Evolutionary conservation across 2,797 vertebrate genomes (phyloP), one percentile per base, ranked within the genome.

Genomic region (Oophaga sylvatica): DNA sequence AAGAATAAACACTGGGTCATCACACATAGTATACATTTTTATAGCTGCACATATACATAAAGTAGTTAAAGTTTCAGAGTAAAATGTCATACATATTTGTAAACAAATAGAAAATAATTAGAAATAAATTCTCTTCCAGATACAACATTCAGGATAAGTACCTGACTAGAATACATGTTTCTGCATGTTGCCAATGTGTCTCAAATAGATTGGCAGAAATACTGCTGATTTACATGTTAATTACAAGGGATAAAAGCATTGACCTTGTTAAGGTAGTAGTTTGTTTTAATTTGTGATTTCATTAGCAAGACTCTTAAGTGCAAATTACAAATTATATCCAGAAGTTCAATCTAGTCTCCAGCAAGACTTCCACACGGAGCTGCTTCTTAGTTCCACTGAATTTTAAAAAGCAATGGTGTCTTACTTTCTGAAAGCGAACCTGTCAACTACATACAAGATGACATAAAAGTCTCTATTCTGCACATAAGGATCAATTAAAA

Each of bases 221-320:
- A 57, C 67, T 65, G 65, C 70, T 75, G 77, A 85, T 81, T 86
- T 86, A 80, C 62, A 85, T 89, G 84, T 85, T 89, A 85, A 89
- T 89, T 89, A 86, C 80, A 56, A 75, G 59, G 56, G 83, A 80
- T 88, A 75, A 89, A 75, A 84, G 75, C 78, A 85, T 57, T 85
- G 83, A 63, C 87, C 83, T 81, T 85, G 83, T 81, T 81, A 89
- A 78, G 78, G 45, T 70, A 89, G 70, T 82, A 81, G 80, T 89
- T 89, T 89, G 60, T 89, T 89, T 86, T 89, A 85, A 89, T 89
- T 81, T 86, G 59, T 75, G 62, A 29, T 85, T 89, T 89, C 78
- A 89, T 89, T 89, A 89, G 79, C 87, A 81, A 85, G 71, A 57
- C 80, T 85, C 60, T 86, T 62, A 89, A 77, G 87, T 89, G 87